Evolutionary conservation across 2,888 invertebrate genomes (phyloP), one percentile per base, ranked within the genome.

Genomic region (Bimastos eiseni): DNA sequence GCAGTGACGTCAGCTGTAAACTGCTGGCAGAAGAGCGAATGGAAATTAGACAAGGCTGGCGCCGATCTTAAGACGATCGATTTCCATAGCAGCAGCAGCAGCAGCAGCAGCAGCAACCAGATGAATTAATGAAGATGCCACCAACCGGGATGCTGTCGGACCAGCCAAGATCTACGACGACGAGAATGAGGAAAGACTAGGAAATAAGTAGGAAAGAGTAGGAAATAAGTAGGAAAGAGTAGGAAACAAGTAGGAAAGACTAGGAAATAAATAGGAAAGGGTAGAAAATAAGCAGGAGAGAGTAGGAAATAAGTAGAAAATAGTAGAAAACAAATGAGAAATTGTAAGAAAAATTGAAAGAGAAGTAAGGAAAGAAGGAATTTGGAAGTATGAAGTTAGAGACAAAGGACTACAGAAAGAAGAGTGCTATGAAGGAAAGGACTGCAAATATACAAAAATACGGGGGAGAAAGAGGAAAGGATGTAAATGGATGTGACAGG

Each of bases 81-180:
- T 70, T 70, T n/a, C 30, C n/a, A 6, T 19, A 49, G 49, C 49
- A 49, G 49, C 49, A 49, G 19, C 49, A 49, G 49, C 49, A 49
- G 19, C 70, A 70, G n/a, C 70, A 70, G n/a, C 70, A 70, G 70
- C 30, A 30, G 70, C 70, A 70, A 11, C 30, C 30, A 15, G 70
- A 70, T 70, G 70, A 70, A 70, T 70, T 70, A 70, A 70, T 70
- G 70, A 70, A 70, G 70, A 70, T 70, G 70, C 70, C n/a, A 70
- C 30, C 70, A 70, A n/a, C 70, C n/a, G 70, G n/a, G n/a, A n/a
- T n/a, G 70, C 70, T 70, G 70, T 70, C 70, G 70, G 30, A n/a
- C n/a, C 70, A 13, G 30, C n/a, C 70, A 70, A n/a, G n/a, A 70
- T 11, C 70, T 70, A n/a, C 30, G 13, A 70, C 70, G 70, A 70